Conservation (phyloP, 1,140 invertebrate genomes). For the Harlomillsia oculata region DNA sequence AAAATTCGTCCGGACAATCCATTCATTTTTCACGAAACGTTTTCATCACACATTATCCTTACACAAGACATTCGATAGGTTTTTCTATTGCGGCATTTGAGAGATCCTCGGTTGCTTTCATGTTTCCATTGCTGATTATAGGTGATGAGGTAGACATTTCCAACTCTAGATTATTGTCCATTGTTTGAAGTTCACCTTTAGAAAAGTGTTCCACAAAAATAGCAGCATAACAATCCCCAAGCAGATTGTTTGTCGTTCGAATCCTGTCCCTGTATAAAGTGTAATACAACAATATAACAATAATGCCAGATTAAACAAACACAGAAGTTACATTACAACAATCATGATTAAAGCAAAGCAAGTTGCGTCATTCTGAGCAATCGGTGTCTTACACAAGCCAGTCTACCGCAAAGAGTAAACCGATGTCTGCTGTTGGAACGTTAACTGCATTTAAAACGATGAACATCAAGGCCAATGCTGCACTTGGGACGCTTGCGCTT, state of each 20-base stretch:
- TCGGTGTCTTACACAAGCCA: constrained; percentile 78
- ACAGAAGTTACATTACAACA: constrained; percentile 2
- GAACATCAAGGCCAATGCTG: constrained; percentile 74
- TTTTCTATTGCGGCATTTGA: no score
- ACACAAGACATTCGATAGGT: no score
- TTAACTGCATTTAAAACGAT: constrained; percentile 78
- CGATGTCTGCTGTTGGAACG: constrained; percentile 68
- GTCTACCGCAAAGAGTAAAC: constrained; percentile 74
- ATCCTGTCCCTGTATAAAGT: constrained; percentile 60
- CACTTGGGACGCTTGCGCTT: constrained; percentile 84
- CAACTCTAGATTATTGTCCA: constrained; percentile 36
- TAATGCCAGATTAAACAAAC: background rate
- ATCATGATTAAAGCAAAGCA: background rate
- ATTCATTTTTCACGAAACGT: no score
- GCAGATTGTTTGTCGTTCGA: constrained; percentile 76
- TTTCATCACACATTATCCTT: no score
- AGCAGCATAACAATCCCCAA: constrained; percentile 78
- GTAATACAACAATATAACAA: background rate
- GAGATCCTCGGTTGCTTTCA: no score
- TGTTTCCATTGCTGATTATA: background rate
- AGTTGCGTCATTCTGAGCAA: no score
- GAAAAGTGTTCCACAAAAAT: constrained; percentile 75
- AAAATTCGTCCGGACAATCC: no score
- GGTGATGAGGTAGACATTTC: background rate
- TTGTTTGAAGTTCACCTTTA: constrained; percentile 64